Evolutionary conservation across 1,140 invertebrate genomes (phyloP).

Genomic region (Acarapis woodi): DNA sequence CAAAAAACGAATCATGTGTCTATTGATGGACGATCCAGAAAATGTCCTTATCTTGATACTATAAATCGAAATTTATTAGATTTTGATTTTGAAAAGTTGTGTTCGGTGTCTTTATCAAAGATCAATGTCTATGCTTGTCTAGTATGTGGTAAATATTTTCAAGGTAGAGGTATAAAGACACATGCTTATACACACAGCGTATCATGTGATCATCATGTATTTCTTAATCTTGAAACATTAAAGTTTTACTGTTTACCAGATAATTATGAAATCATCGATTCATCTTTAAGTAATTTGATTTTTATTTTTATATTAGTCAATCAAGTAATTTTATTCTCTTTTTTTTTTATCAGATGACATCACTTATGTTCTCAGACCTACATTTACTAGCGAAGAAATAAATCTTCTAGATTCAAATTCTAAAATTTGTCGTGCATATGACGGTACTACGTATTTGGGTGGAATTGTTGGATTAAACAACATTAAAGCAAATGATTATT

Average conservation of each 20-base stretch:
- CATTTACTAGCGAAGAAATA: conserved; percentile 59
- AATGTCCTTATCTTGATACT: conserved; percentile 80
- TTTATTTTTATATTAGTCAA: no score
- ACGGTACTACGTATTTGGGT: conserved; percentile 82
- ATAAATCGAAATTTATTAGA: conserved; percentile 84
- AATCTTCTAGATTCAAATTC: conserved; percentile 41
- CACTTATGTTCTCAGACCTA: conserved; percentile 84
- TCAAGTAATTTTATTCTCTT: no score
- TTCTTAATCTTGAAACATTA: conserved; percentile 77
- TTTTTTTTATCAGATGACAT: conserved; percentile 10
- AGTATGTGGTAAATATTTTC: conserved; percentile 98
- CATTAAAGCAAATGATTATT: conserved; percentile 98
- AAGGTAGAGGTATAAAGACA: conserved; percentile 79
- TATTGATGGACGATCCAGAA: conserved; percentile 11
- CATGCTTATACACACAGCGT: conserved; percentile 97
- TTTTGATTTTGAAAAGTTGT: conserved; percentile 99
- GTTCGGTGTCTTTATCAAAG: conserved; percentile 83
- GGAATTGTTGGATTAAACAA: conserved; percentile 70
- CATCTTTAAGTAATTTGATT: conserved; percentile 40
- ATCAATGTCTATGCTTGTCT: conserved; percentile 99
- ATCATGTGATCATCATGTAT: conserved; percentile 88
- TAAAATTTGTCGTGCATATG: conserved; percentile 74
- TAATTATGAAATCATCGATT: conserved; percentile 98
- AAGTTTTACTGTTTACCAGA: conserved; percentile 98
- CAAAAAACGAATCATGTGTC: neutral